These are phyloP conservation scores for Mercenaria mercenaria DNA, from an alignment of 1,140 invertebrate species.

Conservation along the genomic window DNA sequence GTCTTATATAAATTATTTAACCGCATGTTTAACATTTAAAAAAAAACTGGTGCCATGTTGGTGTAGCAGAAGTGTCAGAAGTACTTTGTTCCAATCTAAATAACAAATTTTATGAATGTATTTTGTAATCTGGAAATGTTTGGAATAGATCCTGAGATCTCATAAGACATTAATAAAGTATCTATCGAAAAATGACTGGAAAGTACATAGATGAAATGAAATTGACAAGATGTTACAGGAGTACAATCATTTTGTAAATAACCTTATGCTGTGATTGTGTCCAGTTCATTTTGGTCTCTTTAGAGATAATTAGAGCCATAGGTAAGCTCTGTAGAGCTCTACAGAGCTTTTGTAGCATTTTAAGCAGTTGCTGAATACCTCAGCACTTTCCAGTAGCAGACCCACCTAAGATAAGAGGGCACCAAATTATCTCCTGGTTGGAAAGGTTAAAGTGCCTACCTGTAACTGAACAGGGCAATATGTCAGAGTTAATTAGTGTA, in stretches of 20 bases:
- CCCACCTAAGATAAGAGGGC: background rate
- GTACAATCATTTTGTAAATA: too few species aligned
- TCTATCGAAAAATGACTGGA: too few species aligned
- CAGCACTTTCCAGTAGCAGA: background rate
- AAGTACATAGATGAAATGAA: too few species aligned
- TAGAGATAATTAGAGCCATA: background rate
- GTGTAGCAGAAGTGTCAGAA: background rate
- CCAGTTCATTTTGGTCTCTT: background rate
- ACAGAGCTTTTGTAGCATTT: background rate
- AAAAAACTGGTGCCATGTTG: background rate
- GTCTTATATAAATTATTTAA: background rate
- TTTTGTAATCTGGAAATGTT: too few species aligned
- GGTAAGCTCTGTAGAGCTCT: too few species aligned
- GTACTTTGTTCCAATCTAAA: too few species aligned
- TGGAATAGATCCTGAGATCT: too few species aligned
- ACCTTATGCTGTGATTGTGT: background rate
- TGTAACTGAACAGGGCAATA: background rate
- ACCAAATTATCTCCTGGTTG: background rate
- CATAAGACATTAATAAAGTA: too few species aligned
- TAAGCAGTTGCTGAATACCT: background rate
- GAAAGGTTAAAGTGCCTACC: background rate
- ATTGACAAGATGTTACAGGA: too few species aligned
- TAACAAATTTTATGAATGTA: too few species aligned
- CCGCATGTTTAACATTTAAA: background rate
- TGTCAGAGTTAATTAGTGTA: constrained; percentile 6